Evolutionary conservation across 2,113 vertebrate genomes (phyloP), one percentile per base, ranked within the genome.

Genomic region (Gobiocypris rarus): DNA sequence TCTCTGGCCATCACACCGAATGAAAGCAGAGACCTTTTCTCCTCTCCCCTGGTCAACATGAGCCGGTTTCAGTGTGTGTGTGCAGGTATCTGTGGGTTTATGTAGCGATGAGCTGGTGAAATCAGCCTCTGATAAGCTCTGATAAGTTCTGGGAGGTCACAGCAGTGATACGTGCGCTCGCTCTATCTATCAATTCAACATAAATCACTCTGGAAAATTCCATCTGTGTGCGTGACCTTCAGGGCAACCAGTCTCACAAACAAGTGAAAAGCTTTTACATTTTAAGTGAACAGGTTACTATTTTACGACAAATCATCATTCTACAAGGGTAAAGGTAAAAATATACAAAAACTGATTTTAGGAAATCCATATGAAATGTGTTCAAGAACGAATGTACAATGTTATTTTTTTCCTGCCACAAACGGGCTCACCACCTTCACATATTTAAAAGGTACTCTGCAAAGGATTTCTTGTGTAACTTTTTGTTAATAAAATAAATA

Each of bases 141-240:
- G 58, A 45, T 63, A 80, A 80, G 78, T 67, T 67, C 78, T 67
- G 59, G 43, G 83, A 84, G 74, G 82, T 85, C 63, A 74, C 70
- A 56, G 56, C 31, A 73, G 67, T 38, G 56, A 75, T 73, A 83
- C 54, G 67, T 65, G 77, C 24, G 41, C 43, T 13, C 28, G 26
- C 59, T 76, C 50, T 76, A 81, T 84, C 82, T 82, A 71, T 82
- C 77, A 81, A 70, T 82, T 50, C 54, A 84, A 86, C 85, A 74
- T 41, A 61, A 74, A 77, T 82, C 52, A 75, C 48, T 80, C 41
- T 69, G 61, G 75, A 77, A 85, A 88, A 83, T 88, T 83, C 75
- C 52, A 81, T 73, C 82, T 69, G 43, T 56, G 50, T 19, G 24
- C 11, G 26, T 76, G 84, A 86, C 82, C 82, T 65, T 38, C 73